Percentiles rank a stretch among this genome's conserved stretches.
Evolutionary conservation across 2,888 invertebrate genomes (phyloP).

Genomic region (Merodon equestris): DNA sequence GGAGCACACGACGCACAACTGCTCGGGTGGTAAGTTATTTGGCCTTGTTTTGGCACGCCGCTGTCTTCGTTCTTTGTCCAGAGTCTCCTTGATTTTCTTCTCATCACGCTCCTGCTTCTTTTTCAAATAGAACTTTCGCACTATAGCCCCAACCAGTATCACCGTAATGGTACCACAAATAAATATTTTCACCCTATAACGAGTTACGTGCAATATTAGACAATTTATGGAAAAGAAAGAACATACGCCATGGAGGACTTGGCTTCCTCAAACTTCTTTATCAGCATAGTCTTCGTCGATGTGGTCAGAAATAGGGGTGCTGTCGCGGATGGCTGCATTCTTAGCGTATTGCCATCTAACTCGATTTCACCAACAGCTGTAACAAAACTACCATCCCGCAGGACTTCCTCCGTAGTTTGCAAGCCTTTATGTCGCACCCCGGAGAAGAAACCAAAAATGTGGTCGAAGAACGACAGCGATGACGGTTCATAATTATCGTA

Average conservation of each 20-base stretch:
- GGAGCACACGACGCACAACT: conserved; percentile 91
- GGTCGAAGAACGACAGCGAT: conserved; percentile 87
- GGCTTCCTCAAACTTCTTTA: conserved; percentile 86
- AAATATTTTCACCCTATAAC: conserved; percentile 80
- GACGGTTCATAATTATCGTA: conserved; percentile 89
- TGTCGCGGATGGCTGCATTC: conserved; percentile 86
- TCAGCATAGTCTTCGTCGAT: conserved; percentile 86
- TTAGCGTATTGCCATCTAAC: conserved; percentile 83
- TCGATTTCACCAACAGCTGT: conserved; percentile 90
- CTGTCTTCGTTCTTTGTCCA: conserved; percentile 84
- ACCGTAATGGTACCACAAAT: conserved; percentile 81
- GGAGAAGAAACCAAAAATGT: conserved; percentile 91
- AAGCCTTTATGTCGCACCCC: conserved; percentile 90
- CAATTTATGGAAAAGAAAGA: no score
- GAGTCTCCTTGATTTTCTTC: conserved; percentile 81
- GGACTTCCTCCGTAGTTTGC: conserved; percentile 92
- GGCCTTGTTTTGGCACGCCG: conserved; percentile 83
- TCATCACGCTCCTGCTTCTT: conserved; percentile 81
- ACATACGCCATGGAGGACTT: conserved; percentile 84
- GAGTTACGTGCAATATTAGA: no score
- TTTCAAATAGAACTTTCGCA: conserved; percentile 80
- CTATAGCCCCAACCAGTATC: conserved; percentile 80
- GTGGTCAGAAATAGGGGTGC: conserved; percentile 90
- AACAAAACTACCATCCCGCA: conserved; percentile 88
- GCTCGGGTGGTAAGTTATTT: conserved; percentile 82